These are phyloP conservation scores for Lanius ludovicianus DNA, from an alignment of 2,113 vertebrate species.

Conservation along the genomic window DNA sequence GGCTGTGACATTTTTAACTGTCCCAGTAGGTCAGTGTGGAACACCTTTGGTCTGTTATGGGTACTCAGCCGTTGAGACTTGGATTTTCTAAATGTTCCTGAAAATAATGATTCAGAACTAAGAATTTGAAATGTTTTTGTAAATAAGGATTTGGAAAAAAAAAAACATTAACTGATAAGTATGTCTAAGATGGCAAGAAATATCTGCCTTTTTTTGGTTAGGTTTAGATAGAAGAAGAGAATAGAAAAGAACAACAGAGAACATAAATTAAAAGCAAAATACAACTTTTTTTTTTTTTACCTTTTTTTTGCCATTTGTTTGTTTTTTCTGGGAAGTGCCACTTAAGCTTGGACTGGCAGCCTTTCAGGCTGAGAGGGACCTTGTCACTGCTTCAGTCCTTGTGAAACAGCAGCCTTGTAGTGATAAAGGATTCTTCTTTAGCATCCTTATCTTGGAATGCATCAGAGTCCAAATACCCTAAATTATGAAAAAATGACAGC, in stretches of 20 bases:
- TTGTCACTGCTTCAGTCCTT: neutral
- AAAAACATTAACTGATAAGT: neutral
- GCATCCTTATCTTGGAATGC: neutral
- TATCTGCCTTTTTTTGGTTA: neutral
- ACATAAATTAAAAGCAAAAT: neutral
- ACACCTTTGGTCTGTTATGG: neutral
- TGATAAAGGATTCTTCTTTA: neutral
- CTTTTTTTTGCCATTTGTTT: neutral
- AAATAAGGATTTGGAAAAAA: neutral
- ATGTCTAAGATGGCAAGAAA: neutral
- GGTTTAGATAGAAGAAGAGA: neutral
- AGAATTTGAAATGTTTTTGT: neutral
- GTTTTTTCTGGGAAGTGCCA: neutral
- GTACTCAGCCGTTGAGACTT: neutral
- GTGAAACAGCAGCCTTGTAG: neutral
- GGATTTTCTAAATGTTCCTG: neutral
- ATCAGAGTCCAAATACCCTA: neutral
- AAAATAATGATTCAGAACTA: neutral
- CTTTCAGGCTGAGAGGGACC: neutral
- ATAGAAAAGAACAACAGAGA: neutral
- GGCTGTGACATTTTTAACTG: neutral
- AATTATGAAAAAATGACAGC: neutral
- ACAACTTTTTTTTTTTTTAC: no score
- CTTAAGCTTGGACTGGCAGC: neutral
- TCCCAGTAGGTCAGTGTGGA: neutral